Percentiles rank a stretch among this genome's conserved stretches.
Evolutionary conservation across 2,888 invertebrate species (phyloP).

Genomic region (Antheraea assamensis): DNA sequence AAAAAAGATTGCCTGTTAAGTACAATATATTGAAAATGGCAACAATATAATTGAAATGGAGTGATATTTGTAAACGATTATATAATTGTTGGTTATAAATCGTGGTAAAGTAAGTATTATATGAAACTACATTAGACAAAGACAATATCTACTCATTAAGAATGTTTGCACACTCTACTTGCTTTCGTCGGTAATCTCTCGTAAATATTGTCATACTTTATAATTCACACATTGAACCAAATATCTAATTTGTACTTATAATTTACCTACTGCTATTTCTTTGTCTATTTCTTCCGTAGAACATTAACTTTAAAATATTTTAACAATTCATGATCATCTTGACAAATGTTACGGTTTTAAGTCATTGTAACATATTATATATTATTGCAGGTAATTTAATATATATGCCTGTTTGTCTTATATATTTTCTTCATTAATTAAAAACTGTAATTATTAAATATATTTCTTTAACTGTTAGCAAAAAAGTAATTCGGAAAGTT

Average conservation of each 20-base stretch:
- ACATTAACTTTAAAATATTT: constrained; percentile 1
- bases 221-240: constrained; percentile 38
- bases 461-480: background rate
- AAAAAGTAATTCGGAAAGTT: too few species aligned
- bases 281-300: constrained; percentile 18
- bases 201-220: constrained; percentile 35
- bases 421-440: background rate
- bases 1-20: too few species aligned
- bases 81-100: background rate
- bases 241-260: constrained; percentile 27
- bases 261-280: constrained; percentile 23
- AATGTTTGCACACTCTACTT: constrained; percentile 30
- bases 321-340: background rate
- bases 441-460: background rate
- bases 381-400: background rate
- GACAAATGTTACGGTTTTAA: background rate
- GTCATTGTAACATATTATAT: background rate
- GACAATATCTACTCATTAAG: constrained; percentile 23
- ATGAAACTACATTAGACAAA: constrained; percentile 6
- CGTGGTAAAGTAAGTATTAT: constrained; percentile 1
- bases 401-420: background rate
- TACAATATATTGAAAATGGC: background rate
- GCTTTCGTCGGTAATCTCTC: constrained; percentile 40
- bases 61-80: background rate
- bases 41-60: background rate